Base-by-base conservation (phyloP, 2,797 vertebrate genomes). In the Hyperoplus immaculatus region DNA sequence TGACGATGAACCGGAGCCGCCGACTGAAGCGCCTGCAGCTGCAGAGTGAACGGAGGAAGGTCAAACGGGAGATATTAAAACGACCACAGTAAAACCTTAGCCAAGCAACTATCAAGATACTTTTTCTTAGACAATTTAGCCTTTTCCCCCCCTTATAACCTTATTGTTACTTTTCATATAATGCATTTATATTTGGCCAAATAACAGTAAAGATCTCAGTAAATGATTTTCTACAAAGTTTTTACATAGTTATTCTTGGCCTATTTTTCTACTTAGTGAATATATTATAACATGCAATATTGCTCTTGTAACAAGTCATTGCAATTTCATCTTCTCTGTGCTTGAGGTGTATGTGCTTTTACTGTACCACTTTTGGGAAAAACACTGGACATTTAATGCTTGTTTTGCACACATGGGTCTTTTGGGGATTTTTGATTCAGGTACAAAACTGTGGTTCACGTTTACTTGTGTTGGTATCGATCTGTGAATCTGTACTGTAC, bases 1-100 rank as follows among this genome's bases (percentile, higher is more conserved):
- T 0, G 95, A 96, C 0, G 95, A 96, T 46, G 95, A 96, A 0
- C 7, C 51, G 6, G 95, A 95, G 0, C 2, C 50, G 43, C 76
- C 61, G 4, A 16, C 65, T 1, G 94, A 95, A 8, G 43, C 63
- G 0, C 15, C 85, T 14, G 77, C 89, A 16, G 82, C 91, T 0
- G 29, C 29, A 29, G 94, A 96, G 86, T 95, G 86, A 95, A 69
- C 39, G 0, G 50, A 69, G 3, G 15, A 65, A 6, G 36, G 36
- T 6, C 10, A 10, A 63, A 9, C 41, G 29, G 12, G 46, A 78
- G 51, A 59, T 64, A 1, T 41, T 13, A 61, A 9, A 46, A 49
- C 49, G 11, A 49, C 53, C 21, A 13, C 16, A 53, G 50, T 65
- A 11, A 64, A 75, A 61, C 11, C 16, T 66, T 75, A 58, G 47